Evolutionary conservation across 92 coral and sea anemone genomes (phyloP).

Genomic region (Umimayanthus kanabou): DNA sequence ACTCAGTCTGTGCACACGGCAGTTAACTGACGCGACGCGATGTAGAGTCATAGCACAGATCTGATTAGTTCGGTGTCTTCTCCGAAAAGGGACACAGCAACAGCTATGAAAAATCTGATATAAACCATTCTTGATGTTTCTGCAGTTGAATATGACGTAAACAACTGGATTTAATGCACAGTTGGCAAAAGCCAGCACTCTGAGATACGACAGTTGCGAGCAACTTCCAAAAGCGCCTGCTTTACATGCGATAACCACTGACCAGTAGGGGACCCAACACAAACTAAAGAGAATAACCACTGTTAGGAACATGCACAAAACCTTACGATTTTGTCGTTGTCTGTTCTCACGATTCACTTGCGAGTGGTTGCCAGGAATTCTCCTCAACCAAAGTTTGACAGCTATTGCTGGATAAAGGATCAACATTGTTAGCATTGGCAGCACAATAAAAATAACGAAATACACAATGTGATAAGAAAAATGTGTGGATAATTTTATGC

Average conservation of each 20-base stretch:
- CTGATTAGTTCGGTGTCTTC: neutral
- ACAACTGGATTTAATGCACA: conserved; percentile 36
- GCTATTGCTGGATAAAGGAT: conserved; percentile 65
- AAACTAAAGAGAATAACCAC: conserved; percentile 55
- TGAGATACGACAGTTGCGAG: neutral
- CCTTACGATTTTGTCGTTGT: conserved; percentile 60
- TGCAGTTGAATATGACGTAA: conserved; percentile 19
- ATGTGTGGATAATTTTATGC: neutral
- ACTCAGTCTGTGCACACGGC: neutral
- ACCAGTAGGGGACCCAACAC: conserved; percentile 74
- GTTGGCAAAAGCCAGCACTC: conserved; percentile 38
- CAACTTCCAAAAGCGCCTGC: conserved; percentile 19
- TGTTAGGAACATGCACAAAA: conserved; percentile 55
- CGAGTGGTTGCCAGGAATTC: conserved; percentile 56
- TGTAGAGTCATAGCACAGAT: neutral
- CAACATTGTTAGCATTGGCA: conserved; percentile 56
- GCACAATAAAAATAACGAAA: conserved; percentile 39
- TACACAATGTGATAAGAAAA: conserved; percentile 25
- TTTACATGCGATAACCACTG: conserved; percentile 30
- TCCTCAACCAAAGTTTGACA: conserved; percentile 58
- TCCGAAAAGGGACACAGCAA: neutral
- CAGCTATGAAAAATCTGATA: neutral
- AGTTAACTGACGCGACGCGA: neutral
- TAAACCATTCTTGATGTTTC: conserved; percentile 1
- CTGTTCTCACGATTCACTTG: conserved; percentile 55